A percentile compares a stretch with the other conserved stretches of the same genome.
These are phyloP conservation scores for Luperina nickerlii DNA, from an alignment of 2,888 invertebrate genomes.

Conservation along the genomic window DNA sequence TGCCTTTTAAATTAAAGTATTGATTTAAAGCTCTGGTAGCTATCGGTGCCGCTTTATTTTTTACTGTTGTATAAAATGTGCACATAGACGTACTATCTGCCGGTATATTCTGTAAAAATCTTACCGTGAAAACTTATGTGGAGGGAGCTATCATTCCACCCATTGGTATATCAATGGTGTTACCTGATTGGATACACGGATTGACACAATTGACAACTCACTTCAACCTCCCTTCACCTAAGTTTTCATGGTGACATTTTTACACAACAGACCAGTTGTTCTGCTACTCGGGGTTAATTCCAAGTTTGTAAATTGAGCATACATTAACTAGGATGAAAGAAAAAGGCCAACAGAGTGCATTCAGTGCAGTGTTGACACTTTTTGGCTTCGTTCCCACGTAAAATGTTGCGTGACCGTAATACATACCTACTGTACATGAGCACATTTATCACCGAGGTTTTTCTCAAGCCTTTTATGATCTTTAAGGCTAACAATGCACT, in stretches of 20 bases:
- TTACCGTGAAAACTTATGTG: neutral
- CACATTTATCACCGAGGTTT: slow-evolving; percentile 33
- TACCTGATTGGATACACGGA: no score
- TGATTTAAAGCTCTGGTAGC: slow-evolving; percentile 18
- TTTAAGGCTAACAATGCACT: slow-evolving; percentile 16
- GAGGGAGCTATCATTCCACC: neutral
- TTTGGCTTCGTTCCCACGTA: slow-evolving; percentile 61
- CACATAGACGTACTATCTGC: neutral
- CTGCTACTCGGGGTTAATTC: neutral
- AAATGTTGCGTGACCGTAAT: slow-evolving; percentile 45
- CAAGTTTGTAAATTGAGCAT: slow-evolving; percentile 45
- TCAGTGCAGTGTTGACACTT: slow-evolving; percentile 46
- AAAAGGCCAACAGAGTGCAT: slow-evolving; percentile 34
- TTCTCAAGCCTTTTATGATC: slow-evolving; percentile 33
- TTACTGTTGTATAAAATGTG: slow-evolving; percentile 2
- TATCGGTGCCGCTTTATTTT: neutral
- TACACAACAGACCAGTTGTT: neutral
- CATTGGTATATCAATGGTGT: no score
- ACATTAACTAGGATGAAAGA: slow-evolving; percentile 38
- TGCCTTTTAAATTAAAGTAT: slow-evolving; percentile 16
- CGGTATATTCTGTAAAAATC: neutral
- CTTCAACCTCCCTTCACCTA: no score
- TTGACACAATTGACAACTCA: no score
- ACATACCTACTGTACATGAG: slow-evolving; percentile 26
- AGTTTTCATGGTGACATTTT: neutral